Conservation (phyloP, 2,113 vertebrate genomes). For the Istiophorus platypterus region DNA sequence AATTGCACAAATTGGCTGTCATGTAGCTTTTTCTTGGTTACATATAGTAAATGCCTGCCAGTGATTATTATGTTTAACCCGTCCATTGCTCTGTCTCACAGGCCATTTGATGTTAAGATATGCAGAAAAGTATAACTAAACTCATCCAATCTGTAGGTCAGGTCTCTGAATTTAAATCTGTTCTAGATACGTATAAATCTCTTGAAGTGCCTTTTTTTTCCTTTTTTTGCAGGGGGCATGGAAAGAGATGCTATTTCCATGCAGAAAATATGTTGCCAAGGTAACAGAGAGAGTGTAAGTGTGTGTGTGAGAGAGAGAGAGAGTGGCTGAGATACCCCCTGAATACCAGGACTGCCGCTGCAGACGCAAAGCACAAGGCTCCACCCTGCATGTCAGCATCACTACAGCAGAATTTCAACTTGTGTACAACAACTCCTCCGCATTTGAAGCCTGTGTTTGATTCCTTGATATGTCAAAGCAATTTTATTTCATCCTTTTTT, state of each 20-base stretch:
- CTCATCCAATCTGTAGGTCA: constrained; percentile 46
- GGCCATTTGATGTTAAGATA: constrained; percentile 32
- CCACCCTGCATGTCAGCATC: constrained; percentile 55
- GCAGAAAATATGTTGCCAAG: constrained; percentile 87
- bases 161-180: constrained; percentile 50
- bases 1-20: background rate
- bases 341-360: constrained; percentile 70
- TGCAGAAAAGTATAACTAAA: constrained; percentile 40
- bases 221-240: constrained; percentile 58
- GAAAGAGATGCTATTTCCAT: constrained; percentile 85
- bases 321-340: constrained; percentile 56
- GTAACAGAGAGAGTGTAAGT: constrained; percentile 81
- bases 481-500: constrained; percentile 15
- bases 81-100: constrained; percentile 20
- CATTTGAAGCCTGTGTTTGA: constrained; percentile 35
- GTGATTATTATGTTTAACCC: constrained; percentile 36
- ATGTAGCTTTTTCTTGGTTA: background rate
- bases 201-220: constrained; percentile 48
- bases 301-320: constrained; percentile 23
- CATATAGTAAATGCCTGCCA: constrained; percentile 40
- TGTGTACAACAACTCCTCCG: background rate
- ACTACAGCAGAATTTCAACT: constrained; percentile 10
- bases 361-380: constrained; percentile 57
- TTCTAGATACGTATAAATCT: constrained; percentile 61
- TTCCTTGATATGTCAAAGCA: constrained; percentile 40